Evolutionary conservation across 2,113 vertebrate genomes (phyloP), one percentile per base, ranked within the genome.

Genomic region (Toxotes chatareus): DNA sequence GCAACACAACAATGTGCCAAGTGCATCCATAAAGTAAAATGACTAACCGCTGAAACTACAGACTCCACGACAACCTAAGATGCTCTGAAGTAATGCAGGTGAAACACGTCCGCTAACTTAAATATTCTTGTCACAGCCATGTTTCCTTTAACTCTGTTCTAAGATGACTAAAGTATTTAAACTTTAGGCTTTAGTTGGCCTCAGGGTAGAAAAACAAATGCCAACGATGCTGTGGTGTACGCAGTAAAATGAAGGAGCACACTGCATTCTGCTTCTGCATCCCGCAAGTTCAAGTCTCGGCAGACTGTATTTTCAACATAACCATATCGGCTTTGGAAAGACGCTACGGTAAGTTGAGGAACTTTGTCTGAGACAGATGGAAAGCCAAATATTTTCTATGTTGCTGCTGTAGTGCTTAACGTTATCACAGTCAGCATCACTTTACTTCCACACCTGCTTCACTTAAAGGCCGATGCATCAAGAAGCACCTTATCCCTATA

Each of bases 261-360:
- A 19, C 77, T 72, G 81, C 66, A 49, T 68, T 71, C 79, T 87
- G 82, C 49, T 82, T 82, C 79, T 76, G 27, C 27, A 27, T 86
- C 72, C 65, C 70, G 55, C 53, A 49, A 71, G 60, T 86, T 87
- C 21, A 53, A 56, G 14, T 76, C 27, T 60, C 83, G 86, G 78
- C 80, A 85, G 78, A 81, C 32, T 8, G 31, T 38, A 69, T 80
- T 89, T 59, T 83, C 53, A 65, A 86, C 68, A 79, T 42, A 82
- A 88, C 70, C 80, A 71, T 67, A 56, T 78, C 65, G 80, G 85
- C 82, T 90, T 90, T 86, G 83, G 88, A 93, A 79, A 81, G 49
- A 78, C 10, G 38, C 51, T 59, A 55, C 63, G 51, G 59, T 66
- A 82, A 85, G 73, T 67, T 82, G 78, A 82, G 75, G 72, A 56